Evolutionary conservation across 30 jellyfish, hydroid and myxozoan species (phyloP), one percentile per base, ranked within the genome.

Genomic region (Turritopsis dohrnii): DNA sequence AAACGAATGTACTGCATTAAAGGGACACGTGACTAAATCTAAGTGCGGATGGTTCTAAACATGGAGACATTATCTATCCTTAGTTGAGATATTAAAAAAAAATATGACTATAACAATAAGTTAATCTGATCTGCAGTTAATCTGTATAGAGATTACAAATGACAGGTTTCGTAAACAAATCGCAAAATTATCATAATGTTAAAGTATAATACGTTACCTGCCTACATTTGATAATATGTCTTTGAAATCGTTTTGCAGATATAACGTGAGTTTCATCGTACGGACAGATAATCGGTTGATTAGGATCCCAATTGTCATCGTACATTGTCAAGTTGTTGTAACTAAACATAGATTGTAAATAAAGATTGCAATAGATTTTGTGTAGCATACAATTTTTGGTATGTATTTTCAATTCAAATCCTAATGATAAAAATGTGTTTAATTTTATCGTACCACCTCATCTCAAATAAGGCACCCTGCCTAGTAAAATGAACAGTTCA

Each of bases 281-380:
- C 4, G 96, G 96, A 71, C 96, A 90, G 4, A 69, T 86, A 23
- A 90, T 28, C 28, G 86, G 83, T 26, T 76, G 71, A 41, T 88
- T 83, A 77, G 96, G 96, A 69, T 88, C 83, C 96, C 96, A 88
- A 22, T 27, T 65, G 65, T 88, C 96, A n/a, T 82, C 84, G 21
- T 85, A 86, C 79, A 76, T 66, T 18, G 41, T 69, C 60, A 41
- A 41, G 60, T 41, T 41, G 60, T 41, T 41, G 60, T 41, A n/a
- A 41, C 60, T 41, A 41, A 41, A 41, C 60, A 41, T 41, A 41
- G 60, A 41, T 41, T 41, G 5, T 41, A 13, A 41, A 41, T 41
- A 41, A 41, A 41, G 13, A 41, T 41, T 13, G 13, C 5, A 3
- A 41, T 41, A 3, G 60, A 41, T 41, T 3, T 41, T 41, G 60